These are phyloP conservation scores for Camponotus pennsylvanicus DNA, from an alignment of 1,140 invertebrate genomes.

Conservation along the genomic window DNA sequence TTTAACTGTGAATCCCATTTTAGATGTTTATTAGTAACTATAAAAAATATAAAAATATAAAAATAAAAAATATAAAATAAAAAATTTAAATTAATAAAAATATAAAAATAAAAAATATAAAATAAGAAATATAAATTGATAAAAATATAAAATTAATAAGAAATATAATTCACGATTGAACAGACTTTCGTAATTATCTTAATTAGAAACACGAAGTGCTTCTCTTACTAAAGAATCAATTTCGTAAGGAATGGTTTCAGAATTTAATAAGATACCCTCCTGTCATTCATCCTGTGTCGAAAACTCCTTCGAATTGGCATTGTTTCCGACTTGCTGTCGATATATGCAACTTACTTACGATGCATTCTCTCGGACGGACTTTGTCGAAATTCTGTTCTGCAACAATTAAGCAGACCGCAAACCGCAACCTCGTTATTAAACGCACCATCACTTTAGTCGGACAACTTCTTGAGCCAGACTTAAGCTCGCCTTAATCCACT, in stretches of 20 bases:
- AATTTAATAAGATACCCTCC: neutral
- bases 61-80: no score
- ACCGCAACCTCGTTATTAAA: constrained; percentile 47
- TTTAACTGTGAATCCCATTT: no score
- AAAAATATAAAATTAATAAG: neutral
- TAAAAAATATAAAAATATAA: no score
- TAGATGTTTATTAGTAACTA: no score
- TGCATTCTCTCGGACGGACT: neutral
- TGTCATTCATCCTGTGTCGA: no score
- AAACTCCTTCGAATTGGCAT: neutral
- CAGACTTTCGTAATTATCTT: neutral
- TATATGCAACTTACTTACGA: neutral
- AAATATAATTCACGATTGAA: neutral
- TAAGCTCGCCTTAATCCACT: constrained; percentile 49
- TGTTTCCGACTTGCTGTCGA: neutral
- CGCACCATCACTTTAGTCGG: constrained; percentile 12
- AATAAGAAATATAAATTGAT: no score
- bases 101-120: no score
- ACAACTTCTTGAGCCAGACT: constrained; percentile 39
- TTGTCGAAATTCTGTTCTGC: neutral
- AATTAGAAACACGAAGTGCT: neutral
- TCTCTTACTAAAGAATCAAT: neutral
- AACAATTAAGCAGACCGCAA: constrained; percentile 3
- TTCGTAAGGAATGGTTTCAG: neutral
- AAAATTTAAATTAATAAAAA: no score